Base-by-base conservation (phyloP, 2,113 vertebrate genomes). In the Protomyctophum bolini region DNA sequence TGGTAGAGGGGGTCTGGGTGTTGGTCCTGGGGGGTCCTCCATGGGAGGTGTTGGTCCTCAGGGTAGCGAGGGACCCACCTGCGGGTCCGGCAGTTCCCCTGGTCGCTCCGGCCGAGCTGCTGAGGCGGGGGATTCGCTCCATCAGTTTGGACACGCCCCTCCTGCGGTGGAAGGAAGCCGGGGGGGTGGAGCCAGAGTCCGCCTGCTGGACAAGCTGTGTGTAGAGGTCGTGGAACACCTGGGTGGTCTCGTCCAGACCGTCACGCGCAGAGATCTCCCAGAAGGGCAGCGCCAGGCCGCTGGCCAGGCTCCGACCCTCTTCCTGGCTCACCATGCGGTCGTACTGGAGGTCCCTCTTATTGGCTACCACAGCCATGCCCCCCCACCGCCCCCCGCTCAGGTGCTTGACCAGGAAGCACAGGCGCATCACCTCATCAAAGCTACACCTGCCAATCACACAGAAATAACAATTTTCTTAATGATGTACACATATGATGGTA, bases 261-360 rank as follows among this genome's bases (percentile, higher is more conserved):
- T 94, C 93, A 46, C 94, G 85, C 1, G 91, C 91, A 12, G 93
- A 94, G 68, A 94, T 90, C 83, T 94, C 94, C 0, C 84, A 89
- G 83, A 92, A 91, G 0, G 91, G 91, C 1, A 91, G 81, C 77
- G 92, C 93, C 66, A 94, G 77, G n/a, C 90, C 88, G n/a, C 84
- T 90, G 52, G 90, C 91, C 45, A 94, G 89, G 68, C 88, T 88
- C 63, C 92, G 83, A 0, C 93, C 94, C 0, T 94, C 93, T 71
- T 92, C 78, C 0, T 79, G 85, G 79, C 90, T 86, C 65, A 94
- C 94, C 94, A 94, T 94, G 50, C 94, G 84, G 83, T 94, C 94
- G 1, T 89, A 94, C 87, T 94, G 84, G 72, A 94, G 79, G 90
- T 94, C 94, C 73, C 93, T 94, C 86, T 94, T 94, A 78, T 93